A percentile compares a stretch with the other conserved stretches of the same genome.
These are phyloP conservation scores for Hippocampus comes DNA, from an alignment of 2,113 vertebrate species.

Conservation along the genomic window DNA sequence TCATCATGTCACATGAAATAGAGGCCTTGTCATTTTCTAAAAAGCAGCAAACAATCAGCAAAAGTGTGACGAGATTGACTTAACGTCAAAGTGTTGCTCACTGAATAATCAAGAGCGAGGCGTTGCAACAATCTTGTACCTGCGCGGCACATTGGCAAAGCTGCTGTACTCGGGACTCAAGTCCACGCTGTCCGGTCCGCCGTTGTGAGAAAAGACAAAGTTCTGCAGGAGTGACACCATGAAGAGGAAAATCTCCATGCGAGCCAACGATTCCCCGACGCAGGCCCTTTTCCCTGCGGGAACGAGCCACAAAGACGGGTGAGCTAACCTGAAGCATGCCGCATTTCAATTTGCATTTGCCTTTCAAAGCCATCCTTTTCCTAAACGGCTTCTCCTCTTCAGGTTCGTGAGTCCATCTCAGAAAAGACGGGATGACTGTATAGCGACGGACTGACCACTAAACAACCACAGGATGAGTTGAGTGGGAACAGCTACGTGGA, in stretches of 20 bases:
- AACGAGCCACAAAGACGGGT: background rate
- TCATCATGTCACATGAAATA: no score
- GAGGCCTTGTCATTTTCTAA: no score
- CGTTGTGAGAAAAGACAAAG: constrained; percentile 59
- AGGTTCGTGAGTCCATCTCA: no score
- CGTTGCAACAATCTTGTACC: constrained; percentile 55
- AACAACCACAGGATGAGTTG: no score
- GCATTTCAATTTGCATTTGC: background rate
- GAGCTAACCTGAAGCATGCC: no score
- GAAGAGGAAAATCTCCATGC: constrained; percentile 73
- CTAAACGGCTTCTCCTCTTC: background rate
- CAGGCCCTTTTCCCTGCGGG: constrained; percentile 64
- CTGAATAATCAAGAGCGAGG: background rate
- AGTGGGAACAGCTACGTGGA: no score
- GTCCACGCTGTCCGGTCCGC: constrained; percentile 54
- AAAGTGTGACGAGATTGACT: no score
- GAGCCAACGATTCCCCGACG: constrained; percentile 66
- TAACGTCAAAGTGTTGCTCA: background rate
- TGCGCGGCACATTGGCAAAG: constrained; percentile 61
- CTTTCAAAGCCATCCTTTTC: background rate
- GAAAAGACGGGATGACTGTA: no score
- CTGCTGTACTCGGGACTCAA: constrained; percentile 56
- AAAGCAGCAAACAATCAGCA: no score
- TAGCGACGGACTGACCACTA: no score
- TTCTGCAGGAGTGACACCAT: constrained; percentile 62